phyloP scores from a whole-genome alignment of 2,113 vertebrate species.

The Prochilodus magdalenae region DNA sequence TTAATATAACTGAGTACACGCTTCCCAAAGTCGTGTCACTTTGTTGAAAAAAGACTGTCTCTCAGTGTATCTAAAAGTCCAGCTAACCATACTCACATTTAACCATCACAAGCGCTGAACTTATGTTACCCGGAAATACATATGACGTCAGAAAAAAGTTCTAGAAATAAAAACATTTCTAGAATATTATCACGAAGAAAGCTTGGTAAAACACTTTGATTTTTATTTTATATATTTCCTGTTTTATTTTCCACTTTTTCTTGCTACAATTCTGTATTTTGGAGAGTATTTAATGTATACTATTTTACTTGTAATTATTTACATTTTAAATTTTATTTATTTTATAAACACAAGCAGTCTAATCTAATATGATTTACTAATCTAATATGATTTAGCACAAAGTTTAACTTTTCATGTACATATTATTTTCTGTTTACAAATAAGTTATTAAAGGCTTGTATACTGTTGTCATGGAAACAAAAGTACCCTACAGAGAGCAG shows the following conservation, averaged over 20 bases:
- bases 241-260: too few relatives aligned
- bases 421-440: background rate
- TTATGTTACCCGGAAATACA: slow-evolving; percentile 48
- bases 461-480: slow-evolving; percentile 52
- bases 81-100: background rate
- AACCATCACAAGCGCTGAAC: background rate
- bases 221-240: too few relatives aligned
- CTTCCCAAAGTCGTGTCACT: background rate
- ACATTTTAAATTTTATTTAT: background rate
- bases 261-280: too few relatives aligned
- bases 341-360: background rate
- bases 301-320: background rate
- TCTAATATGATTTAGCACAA: background rate
- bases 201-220: too few relatives aligned
- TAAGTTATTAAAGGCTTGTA: background rate
- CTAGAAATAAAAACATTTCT: slow-evolving; percentile 21
- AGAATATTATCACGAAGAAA: background rate
- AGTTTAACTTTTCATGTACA: background rate
- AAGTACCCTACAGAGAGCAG: background rate
- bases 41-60: background rate
- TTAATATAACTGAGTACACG: background rate
- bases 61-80: background rate
- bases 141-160: slow-evolving; percentile 40
- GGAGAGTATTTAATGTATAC: too few relatives aligned
- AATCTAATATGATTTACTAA: background rate